Base-by-base conservation (phyloP, 2,888 invertebrate genomes). In the Lasius platythorax region DNA sequence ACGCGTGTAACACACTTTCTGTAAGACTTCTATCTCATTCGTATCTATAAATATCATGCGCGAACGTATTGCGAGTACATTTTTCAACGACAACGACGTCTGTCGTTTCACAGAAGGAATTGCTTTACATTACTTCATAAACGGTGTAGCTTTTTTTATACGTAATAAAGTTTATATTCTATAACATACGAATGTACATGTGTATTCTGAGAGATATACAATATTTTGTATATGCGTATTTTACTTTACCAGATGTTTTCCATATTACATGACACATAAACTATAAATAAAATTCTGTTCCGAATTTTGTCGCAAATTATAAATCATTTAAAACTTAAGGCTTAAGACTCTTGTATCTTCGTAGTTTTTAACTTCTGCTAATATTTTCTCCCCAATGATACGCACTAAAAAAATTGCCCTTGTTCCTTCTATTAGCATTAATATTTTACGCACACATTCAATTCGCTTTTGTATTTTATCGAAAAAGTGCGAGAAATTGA, bases 401-500 rank as follows among this genome's bases (percentile, higher is more conserved):
- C 28, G 68, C 46, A 53, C 5, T 2, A 72, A 68, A n/a, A 28
- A 79, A 63, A 72, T 63, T 79, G 46, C 46, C 37, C 50, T 83
- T 23, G 18, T 61, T 83, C 68, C 37, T 30, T 37, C 40, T 43
- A 50, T 63, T 61, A 58, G 68, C 33, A n/a, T 56, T 50, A 56
- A 61, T 84, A 73, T 84, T 88, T 86, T 61, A 67, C 70, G 78
- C 23, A 28, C 23, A 28, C 63, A 81, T 66, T n/a, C 63, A 72
- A 87, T 70, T 66, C 30, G n/a, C 46, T 66, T 37, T 87, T 53
- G 61, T 68, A 67, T 72, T 79, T 28, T 28, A 37, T 37, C 50
- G 63, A 73, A 58, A 73, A 58, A 56, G 40, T 66, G 50, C 56
- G 23, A 68, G 75, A 81, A 88, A 88, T 88, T 88, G 88, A 88